Evolutionary conservation across 2,888 invertebrate species (phyloP).

Genomic region (Drosophila crucigera): DNA sequence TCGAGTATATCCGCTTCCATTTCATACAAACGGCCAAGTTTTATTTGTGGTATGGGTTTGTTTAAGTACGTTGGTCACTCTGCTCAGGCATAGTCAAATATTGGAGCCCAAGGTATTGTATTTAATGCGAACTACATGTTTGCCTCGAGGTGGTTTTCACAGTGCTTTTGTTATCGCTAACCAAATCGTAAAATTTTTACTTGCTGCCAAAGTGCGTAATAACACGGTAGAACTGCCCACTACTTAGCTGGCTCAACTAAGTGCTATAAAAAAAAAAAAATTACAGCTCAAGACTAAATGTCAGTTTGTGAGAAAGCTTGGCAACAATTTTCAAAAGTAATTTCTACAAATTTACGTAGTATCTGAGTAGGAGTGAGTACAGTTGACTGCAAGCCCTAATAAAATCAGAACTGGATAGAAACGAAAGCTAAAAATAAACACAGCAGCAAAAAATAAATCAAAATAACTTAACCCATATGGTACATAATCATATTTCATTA

Average conservation of each 20-base stretch:
- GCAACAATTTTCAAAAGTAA: conserved; percentile 1
- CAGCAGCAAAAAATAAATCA: conserved; percentile 46
- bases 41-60: background rate
- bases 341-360: background rate
- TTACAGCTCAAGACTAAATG: background rate
- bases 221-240: conserved; percentile 39
- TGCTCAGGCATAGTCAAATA: conserved; percentile 22
- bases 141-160: conserved; percentile 36
- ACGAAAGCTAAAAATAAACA: conserved; percentile 17
- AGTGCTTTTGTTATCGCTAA: conserved; percentile 51
- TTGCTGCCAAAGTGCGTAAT: conserved; percentile 37
- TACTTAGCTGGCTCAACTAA: conserved; percentile 40
- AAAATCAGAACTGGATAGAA: conserved; percentile 13
- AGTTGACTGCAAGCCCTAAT: background rate
- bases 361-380: background rate
- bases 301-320: conserved; percentile 22
- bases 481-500: conserved; percentile 62
- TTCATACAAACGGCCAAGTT: conserved; percentile 8
- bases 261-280: conserved; percentile 11
- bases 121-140: conserved; percentile 46
- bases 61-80: conserved; percentile 6
- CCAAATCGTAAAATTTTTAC: conserved; percentile 63
- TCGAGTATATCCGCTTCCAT: conserved; percentile 9
- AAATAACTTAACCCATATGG: conserved; percentile 59
- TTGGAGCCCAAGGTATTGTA: conserved; percentile 29